These are phyloP conservation scores for Sycophaga agraensis DNA, from an alignment of 1,140 invertebrate species.

Conservation along the genomic window DNA sequence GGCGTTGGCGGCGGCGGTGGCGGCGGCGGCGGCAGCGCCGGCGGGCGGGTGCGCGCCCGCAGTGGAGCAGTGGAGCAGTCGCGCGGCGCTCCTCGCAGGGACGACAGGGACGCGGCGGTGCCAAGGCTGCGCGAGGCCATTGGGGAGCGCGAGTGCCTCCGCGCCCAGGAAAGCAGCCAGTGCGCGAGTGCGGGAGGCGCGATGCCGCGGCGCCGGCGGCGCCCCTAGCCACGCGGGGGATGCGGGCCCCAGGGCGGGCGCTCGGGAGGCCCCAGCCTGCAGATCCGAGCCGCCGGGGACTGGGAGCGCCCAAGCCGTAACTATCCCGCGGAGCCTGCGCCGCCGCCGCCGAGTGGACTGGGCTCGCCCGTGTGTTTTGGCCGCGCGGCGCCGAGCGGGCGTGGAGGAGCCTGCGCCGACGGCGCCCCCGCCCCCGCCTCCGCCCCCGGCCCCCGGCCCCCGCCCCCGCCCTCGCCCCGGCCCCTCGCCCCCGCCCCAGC, in stretches of 20 bases:
- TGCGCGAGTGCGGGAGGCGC: no score
- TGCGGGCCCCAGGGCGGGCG: background rate
- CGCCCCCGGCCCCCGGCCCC: background rate
- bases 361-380: slow-evolving; percentile 9
- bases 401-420: slow-evolving; percentile 17
- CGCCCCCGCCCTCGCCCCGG: background rate
- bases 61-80: slow-evolving; percentile 23
- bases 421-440: background rate
- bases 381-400: slow-evolving; percentile 11
- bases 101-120: no score
- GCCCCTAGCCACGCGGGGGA: background rate
- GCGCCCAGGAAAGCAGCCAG: background rate
- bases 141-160: no score
- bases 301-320: no score
- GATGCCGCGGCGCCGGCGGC: background rate
- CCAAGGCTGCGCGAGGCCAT: no score
- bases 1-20: no score
- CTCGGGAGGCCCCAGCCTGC: no score
- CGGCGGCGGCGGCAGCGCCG: background rate
- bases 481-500: background rate
- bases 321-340: no score
- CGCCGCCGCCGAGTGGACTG: slow-evolving; percentile 17
- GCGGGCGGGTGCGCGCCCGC: slow-evolving; percentile 13
- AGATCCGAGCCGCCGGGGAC: no score
- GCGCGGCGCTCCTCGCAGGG: slow-evolving; percentile 23